phyloP scores from a whole-genome alignment of 2,797 vertebrate species.

The Emys orbicularis region DNA sequence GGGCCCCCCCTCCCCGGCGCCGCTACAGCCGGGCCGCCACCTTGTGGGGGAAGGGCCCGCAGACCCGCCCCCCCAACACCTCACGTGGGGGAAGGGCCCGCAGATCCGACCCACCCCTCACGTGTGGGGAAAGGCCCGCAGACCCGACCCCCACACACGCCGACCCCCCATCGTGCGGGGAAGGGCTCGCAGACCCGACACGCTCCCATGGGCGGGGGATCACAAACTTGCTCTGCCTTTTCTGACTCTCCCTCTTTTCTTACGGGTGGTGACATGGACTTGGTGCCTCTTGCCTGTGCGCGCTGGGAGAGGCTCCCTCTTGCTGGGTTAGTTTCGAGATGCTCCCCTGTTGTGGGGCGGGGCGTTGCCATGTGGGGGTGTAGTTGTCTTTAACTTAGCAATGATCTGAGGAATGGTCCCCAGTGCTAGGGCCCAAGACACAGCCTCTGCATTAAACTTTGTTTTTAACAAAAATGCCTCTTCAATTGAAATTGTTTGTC shows the following conservation, averaged over 20 bases:
- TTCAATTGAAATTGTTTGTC: neutral
- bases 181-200: neutral
- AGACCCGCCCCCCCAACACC: too few relatives aligned
- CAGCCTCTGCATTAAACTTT: neutral
- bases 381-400: neutral
- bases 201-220: too few relatives aligned
- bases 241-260: neutral
- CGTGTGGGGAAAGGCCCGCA: too few relatives aligned
- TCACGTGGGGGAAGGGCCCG: neutral
- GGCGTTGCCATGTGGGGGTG: neutral
- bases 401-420: neutral
- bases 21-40: neutral
- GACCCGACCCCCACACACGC: neutral
- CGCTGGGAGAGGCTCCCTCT: neutral
- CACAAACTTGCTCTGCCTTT: neutral
- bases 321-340: neutral
- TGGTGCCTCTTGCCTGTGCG: neutral
- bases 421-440: neutral
- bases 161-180: too few relatives aligned
- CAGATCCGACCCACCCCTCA: too few relatives aligned
- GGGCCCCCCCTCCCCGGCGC: neutral
- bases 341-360: neutral
- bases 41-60: neutral
- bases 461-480: neutral
- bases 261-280: neutral